Evolutionary conservation across 2,113 vertebrate species (phyloP).

Genomic region (Carassius gibelio): DNA sequence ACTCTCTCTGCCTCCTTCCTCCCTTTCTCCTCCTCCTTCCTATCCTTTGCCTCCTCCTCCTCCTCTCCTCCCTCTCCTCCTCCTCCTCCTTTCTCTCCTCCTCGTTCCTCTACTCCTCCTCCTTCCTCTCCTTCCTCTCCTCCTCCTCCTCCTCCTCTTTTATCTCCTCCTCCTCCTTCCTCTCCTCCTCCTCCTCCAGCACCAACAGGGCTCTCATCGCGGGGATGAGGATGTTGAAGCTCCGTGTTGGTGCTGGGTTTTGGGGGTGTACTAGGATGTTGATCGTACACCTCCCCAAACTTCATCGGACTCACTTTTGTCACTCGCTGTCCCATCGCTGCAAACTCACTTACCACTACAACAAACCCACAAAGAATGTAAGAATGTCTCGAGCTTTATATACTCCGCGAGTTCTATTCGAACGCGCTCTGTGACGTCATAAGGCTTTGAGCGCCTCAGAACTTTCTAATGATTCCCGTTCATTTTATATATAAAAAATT

Average conservation of each 20-base stretch:
- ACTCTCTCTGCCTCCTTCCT: neutral
- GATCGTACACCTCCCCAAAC: neutral
- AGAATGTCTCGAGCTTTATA: neutral
- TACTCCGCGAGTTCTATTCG: neutral
- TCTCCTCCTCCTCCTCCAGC: neutral
- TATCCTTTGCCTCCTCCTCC: neutral
- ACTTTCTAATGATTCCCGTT: neutral
- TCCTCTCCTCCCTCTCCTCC: neutral
- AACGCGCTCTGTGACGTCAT: neutral
- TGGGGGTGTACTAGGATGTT: neutral
- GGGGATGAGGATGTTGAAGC: neutral
- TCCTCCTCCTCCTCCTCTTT: accelerated
- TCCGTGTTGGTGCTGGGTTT: neutral
- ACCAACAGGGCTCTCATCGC: neutral
- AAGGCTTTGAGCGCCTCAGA: neutral
- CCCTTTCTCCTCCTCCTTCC: neutral
- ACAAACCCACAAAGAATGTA: neutral
- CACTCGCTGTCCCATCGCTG: neutral
- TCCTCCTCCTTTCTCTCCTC: accelerated
- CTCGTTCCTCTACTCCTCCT: neutral
- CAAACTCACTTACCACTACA: neutral
- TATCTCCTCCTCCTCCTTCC: neutral
- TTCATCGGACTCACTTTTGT: neutral
- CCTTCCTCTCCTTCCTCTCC: accelerated
- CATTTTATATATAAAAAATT: neutral